These are phyloP conservation scores for Ranitomeya variabilis DNA, from an alignment of 2,113 vertebrate species.

Conservation along the genomic window DNA sequence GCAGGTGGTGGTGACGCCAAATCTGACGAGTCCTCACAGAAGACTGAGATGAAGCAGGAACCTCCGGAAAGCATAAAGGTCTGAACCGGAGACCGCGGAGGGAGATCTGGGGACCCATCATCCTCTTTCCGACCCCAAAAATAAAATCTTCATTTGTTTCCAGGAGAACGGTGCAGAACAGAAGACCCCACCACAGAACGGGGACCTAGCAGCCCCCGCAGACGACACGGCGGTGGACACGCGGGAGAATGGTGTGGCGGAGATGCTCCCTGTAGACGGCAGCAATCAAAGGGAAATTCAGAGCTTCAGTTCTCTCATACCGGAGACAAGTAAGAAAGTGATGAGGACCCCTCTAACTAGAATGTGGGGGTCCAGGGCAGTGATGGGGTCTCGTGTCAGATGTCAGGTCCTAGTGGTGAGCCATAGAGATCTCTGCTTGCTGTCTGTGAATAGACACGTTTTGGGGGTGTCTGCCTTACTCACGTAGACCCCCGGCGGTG, in stretches of 20 bases:
- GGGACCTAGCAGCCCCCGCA: slow-evolving; percentile 64
- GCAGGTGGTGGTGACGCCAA: slow-evolving; percentile 89
- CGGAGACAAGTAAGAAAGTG: slow-evolving; percentile 91
- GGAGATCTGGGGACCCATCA: not conserved
- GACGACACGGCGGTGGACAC: slow-evolving; percentile 63
- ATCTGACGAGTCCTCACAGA: slow-evolving; percentile 88
- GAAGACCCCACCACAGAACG: slow-evolving; percentile 71
- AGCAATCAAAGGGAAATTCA: slow-evolving; percentile 82
- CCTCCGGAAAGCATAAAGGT: slow-evolving; percentile 86
- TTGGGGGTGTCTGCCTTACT: no score
- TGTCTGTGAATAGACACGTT: no score
- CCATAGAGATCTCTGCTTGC: no score
- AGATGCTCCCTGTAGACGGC: slow-evolving; percentile 68
- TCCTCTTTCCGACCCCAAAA: not conserved
- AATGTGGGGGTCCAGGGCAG: no score
- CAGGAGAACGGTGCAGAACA: slow-evolving; percentile 76
- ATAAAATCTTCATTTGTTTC: not conserved
- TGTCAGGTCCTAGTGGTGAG: no score
- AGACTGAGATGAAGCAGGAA: slow-evolving; percentile 81
- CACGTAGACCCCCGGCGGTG: no score
- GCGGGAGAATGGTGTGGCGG: slow-evolving; percentile 82
- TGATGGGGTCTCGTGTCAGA: no score
- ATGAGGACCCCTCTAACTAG: not conserved
- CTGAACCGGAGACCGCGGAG: no score
- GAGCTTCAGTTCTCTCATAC: slow-evolving; percentile 88